Base-by-base conservation (phyloP, 2,113 vertebrate genomes). In the Labeo rohita region DNA sequence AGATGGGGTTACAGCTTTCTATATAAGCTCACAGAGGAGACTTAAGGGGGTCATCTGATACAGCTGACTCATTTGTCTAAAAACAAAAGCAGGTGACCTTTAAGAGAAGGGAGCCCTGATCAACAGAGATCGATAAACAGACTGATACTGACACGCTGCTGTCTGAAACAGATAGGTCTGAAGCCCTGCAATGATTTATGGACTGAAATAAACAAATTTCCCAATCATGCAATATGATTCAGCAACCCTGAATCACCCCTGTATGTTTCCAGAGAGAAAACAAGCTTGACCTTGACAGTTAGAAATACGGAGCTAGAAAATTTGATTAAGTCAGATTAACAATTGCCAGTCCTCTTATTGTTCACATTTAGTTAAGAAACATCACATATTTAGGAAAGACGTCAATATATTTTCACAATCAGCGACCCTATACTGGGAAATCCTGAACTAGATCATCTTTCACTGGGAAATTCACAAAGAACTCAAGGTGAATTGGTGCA, bases 1-100 rank as follows among this genome's bases (percentile, higher is more conserved):
- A 77, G 74, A 77, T 82, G 45, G 45, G 61, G 80, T 52, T 68
- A 50, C n/a, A 68, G 45, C 78, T 74, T 43, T 56, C 78, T 21
- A 70, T 59, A 79, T 13, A 73, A 81, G 50, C 77, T 74, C 77
- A 63, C 77, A 18, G 76, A 75, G 76, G 16, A 72, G 84, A 80
- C 16, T 21, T 72, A 39, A 47, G 28, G 76, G 79, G 61, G 66
- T 61, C 80, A 80, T 86, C 76, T 81, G 85, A 86, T 89, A 86
- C 45, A 43, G 70, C 70, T 81, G 85, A 85, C 74, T 83, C 74
- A 85, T 83, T 49, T 59, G 63, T 79, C 66, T 61, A 85, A 85
- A 79, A 43, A 85, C 70, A 79, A 70, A 68, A 80, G 18, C n/a
- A 28, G 54, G 66, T 73, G 72, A 73, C 79, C 85, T 80, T 61